A percentile compares a stretch with the other conserved stretches of the same genome.
phyloP scores from a whole-genome alignment of 2,888 invertebrate genomes.

The Spodoptera littoralis region DNA sequence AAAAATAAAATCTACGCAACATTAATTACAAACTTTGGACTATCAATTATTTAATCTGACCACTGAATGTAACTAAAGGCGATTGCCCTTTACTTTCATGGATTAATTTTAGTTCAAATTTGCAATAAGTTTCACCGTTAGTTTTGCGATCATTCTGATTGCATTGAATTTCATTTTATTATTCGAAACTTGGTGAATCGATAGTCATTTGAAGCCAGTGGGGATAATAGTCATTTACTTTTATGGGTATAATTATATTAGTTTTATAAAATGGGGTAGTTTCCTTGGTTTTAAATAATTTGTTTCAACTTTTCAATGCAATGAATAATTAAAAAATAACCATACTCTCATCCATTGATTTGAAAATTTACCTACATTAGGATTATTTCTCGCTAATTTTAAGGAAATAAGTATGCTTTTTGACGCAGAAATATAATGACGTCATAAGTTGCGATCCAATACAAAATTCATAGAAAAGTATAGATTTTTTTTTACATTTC shows the following conservation, averaged over 20 bases:
- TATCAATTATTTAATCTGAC: slow-evolving; percentile 36
- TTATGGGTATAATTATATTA: background rate
- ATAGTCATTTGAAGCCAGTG: background rate
- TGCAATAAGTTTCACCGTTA: slow-evolving; percentile 3
- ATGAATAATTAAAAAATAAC: too few species aligned
- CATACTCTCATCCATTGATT: too few species aligned
- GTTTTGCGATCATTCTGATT: slow-evolving; percentile 10
- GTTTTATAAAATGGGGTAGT: too few species aligned
- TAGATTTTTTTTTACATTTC: too few species aligned
- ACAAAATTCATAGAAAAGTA: too few species aligned
- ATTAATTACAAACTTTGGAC: slow-evolving; percentile 11
- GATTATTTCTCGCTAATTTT: too few species aligned
- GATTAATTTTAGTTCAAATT: slow-evolving; percentile 20
- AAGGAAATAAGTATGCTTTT: too few species aligned
- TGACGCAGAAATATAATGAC: too few species aligned
- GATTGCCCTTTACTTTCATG: slow-evolving; percentile 5
- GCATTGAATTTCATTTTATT: background rate
- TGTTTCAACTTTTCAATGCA: too few species aligned
- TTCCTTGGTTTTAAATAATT: too few species aligned
- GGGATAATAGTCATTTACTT: background rate
- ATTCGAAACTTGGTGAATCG: background rate
- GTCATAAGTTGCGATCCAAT: too few species aligned
- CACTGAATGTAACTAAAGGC: slow-evolving; percentile 38
- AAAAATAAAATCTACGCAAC: slow-evolving; percentile 11
- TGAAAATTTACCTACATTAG: too few species aligned